These are phyloP conservation scores for Epistrophella euchroma DNA, from an alignment of 2,888 invertebrate genomes.

Conservation along the genomic window DNA sequence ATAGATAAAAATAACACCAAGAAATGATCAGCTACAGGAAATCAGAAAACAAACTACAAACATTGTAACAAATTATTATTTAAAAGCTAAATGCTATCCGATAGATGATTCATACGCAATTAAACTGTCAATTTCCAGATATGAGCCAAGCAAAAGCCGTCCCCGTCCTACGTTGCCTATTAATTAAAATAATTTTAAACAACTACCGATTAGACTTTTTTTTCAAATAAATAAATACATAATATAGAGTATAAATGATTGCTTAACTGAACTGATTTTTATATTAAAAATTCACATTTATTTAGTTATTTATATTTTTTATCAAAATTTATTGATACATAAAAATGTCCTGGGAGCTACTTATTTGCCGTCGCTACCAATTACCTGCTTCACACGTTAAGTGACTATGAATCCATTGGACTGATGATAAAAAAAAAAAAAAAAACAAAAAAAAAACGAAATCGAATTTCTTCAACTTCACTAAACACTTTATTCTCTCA, in stretches of 20 bases:
- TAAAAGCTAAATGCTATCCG: not conserved
- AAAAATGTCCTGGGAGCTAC: constrained; percentile 17
- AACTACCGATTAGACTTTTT: too few relatives aligned
- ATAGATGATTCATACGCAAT: not conserved
- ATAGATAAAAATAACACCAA: too few relatives aligned
- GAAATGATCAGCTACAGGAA: too few relatives aligned
- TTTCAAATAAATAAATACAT: not conserved
- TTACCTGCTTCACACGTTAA: constrained; percentile 64
- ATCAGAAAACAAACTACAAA: too few relatives aligned
- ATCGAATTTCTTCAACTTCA: constrained; percentile 52
- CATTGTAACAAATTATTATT: not conserved
- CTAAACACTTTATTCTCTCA: constrained; percentile 67
- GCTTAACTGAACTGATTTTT: not conserved
- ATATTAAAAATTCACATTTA: not conserved
- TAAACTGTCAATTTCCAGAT: not conserved
- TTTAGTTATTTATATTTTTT: constrained; percentile 3
- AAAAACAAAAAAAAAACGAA: constrained; percentile 5
- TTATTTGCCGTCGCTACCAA: constrained; percentile 44
- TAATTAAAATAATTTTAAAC: not conserved
- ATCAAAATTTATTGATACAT: constrained; percentile 19
- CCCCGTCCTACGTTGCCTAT: not conserved
- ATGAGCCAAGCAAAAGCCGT: not conserved
- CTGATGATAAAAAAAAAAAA: constrained; percentile 1
- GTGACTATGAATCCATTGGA: not conserved
- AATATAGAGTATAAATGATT: not conserved